Conservation (phyloP, 2,113 vertebrate genomes). For the cat (Felis catus) region F.catus_Fca126_mat1.0 CM031412.1:20493501-20494000, state of each 20-base stretch:
- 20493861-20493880: no score
- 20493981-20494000: conserved; percentile 83
- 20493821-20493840: not conserved
- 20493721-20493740: not conserved
- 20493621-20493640: not conserved
- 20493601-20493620: not conserved
- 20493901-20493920: conserved; percentile 59
- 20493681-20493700: not conserved
- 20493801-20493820: not conserved
- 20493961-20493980: conserved; percentile 77
- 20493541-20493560: not conserved
- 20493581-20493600: not conserved
- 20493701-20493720: not conserved
- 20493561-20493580: not conserved
- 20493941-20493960: conserved; percentile 52
- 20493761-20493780: not conserved
- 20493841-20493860: not conserved
- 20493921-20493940: conserved; percentile 80
- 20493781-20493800: not conserved
- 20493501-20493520: not conserved
- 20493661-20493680: not conserved
- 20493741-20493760: not conserved
- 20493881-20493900: not conserved
- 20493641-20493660: not conserved
- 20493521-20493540: not conserved